Evolutionary conservation across 2,113 vertebrate genomes (phyloP).

Genomic region (Clarias batrachus): DNA sequence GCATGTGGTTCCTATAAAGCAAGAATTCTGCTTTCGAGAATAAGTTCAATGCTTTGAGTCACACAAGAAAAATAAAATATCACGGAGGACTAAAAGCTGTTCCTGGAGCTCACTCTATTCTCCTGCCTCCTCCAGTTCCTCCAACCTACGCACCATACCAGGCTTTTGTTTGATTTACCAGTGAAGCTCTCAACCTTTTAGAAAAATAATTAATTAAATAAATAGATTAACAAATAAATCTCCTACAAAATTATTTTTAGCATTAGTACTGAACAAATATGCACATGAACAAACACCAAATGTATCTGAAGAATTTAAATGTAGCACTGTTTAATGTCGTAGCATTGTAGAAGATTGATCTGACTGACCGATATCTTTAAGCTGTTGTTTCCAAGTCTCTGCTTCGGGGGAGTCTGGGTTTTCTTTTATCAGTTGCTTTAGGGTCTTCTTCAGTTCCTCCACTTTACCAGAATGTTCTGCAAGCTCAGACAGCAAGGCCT

Average conservation of each 20-base stretch:
- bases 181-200: slow-evolving; percentile 7
- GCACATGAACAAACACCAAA: not conserved
- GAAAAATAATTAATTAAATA: not conserved
- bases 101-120: slow-evolving; percentile 7
- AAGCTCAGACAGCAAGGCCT: slow-evolving; percentile 89
- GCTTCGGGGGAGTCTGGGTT: slow-evolving; percentile 90
- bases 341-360: not conserved
- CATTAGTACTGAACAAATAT: not conserved
- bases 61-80: slow-evolving; percentile 21
- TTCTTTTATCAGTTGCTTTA: slow-evolving; percentile 82
- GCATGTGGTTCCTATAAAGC: slow-evolving; percentile 28
- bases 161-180: slow-evolving; percentile 27
- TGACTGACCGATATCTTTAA: slow-evolving; percentile 87
- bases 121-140: slow-evolving; percentile 15
- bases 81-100: slow-evolving; percentile 5
- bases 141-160: slow-evolving; percentile 36
- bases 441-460: slow-evolving; percentile 82
- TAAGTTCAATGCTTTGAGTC: slow-evolving; percentile 20
- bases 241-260: slow-evolving; percentile 17
- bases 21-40: slow-evolving; percentile 18
- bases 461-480: slow-evolving; percentile 85
- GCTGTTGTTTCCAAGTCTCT: slow-evolving; percentile 85
- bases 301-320: not conserved
- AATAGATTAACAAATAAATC: not conserved
- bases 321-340: not conserved